Base-by-base conservation (phyloP, 2,888 invertebrate species). In the Aethes cnicana region DNA sequence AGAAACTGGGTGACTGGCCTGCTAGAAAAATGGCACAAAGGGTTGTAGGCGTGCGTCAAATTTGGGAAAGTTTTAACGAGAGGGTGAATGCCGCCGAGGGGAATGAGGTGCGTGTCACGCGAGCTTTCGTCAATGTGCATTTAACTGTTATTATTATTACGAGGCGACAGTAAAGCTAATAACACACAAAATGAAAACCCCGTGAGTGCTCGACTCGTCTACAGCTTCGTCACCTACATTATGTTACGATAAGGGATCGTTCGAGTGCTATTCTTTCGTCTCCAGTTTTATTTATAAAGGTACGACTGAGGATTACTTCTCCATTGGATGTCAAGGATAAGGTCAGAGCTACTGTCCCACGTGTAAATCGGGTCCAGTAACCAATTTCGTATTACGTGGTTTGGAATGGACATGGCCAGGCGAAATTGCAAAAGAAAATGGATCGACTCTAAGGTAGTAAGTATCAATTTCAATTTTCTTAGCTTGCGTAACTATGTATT, bases 31-130 rank as follows among this genome's bases (percentile, higher is more conserved):
- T 72, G 77, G 72, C 65, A 77, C 72, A 82, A 85, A 83, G 84
- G 81, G 77, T 81, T 81, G 76, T 66, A 73, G 71, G 66, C 71
- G 70, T 79, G 76, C 73, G 81, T 83, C 75, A 76, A 78, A 80
- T 83, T 83, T 77, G 67, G 71, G 71, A 78, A 84, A 85, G 74
- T 85, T 84, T 80, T 84, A 84, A 84, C 82, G 78, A 81, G 79
- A 74, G 77, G 77, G 74, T 66, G 71, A 66, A 64, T 30, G 67
- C 57, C 62, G 67, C 50, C 57, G 54, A 23, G 63, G 68, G 69
- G 72, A 62, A 68, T 60, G 61, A 67, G 64, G 68, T 69, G 68
- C 69, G 68, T 77, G 79, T 74, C 81, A 81, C 75, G 77, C 74
- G 69, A 80, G 71, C 75, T 76, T 78, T 72, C 72, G 74, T 77